Evolutionary conservation across 2,888 invertebrate species (phyloP).

Genomic region (Sesamia inferens): DNA sequence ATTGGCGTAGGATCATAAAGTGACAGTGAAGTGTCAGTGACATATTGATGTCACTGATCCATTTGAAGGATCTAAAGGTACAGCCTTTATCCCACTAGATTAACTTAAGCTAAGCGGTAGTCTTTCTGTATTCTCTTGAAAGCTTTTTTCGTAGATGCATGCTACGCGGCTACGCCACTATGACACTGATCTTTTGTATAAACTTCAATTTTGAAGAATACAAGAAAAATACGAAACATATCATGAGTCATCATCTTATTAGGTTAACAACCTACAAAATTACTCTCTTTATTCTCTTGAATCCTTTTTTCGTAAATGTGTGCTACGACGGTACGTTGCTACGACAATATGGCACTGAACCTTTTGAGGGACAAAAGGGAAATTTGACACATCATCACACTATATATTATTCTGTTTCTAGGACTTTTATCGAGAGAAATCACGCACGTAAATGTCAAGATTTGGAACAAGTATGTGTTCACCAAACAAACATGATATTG

Average conservation of each 20-base stretch:
- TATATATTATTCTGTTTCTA: conserved; percentile 33
- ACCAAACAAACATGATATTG: conserved; percentile 27
- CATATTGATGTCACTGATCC: not conserved
- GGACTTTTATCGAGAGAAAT: conserved; percentile 26
- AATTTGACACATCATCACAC: conserved; percentile 30
- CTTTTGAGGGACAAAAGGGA: conserved; percentile 12
- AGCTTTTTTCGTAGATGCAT: not conserved
- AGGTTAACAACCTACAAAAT: not conserved
- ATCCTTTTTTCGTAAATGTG: not conserved
- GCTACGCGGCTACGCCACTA: conserved; percentile 31
- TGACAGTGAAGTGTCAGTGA: too few relatives aligned
- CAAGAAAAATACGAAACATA: not conserved
- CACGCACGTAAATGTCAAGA: conserved; percentile 34
- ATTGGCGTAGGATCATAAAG: too few relatives aligned
- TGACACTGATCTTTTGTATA: not conserved
- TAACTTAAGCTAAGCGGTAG: not conserved
- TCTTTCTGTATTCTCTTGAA: not conserved
- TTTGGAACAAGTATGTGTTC: conserved; percentile 19
- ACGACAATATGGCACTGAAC: conserved; percentile 21
- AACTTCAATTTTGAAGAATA: not conserved
- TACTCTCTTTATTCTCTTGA: not conserved
- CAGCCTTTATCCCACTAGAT: not conserved
- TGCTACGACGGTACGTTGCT: conserved; percentile 24
- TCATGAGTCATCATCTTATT: not conserved
- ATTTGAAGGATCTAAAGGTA: not conserved